phyloP scores from a whole-genome alignment of 2,797 vertebrate species.

The Anguilla megastoma region DNA sequence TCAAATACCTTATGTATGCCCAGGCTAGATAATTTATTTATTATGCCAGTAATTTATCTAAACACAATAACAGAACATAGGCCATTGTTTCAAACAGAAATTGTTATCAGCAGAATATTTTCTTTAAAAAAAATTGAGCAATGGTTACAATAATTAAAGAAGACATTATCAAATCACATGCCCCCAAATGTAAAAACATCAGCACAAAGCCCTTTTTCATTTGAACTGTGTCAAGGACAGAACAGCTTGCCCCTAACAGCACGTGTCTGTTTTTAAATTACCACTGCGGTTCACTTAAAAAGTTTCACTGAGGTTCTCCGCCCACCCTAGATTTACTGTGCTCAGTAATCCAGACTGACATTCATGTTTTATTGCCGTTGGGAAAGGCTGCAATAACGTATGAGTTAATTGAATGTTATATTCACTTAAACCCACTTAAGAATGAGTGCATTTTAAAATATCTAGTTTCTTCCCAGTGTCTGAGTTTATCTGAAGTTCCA shows the following conservation, averaged over 20 bases:
- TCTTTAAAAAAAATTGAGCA: neutral
- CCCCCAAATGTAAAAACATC: slow-evolving; percentile 20
- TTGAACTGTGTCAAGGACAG: slow-evolving; percentile 13
- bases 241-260: neutral
- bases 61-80: neutral
- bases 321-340: slow-evolving; percentile 52
- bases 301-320: slow-evolving; percentile 46
- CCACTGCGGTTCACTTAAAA: slow-evolving; percentile 42
- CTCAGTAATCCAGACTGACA: slow-evolving; percentile 60
- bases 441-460: slow-evolving; percentile 61
- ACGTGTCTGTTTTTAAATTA: slow-evolving; percentile 35
- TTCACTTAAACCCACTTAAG: slow-evolving; percentile 65
- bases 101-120: neutral
- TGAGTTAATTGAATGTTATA: slow-evolving; percentile 65
- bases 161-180: neutral
- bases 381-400: slow-evolving; percentile 64
- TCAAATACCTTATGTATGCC: neutral
- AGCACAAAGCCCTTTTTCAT: slow-evolving; percentile 21
- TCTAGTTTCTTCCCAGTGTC: slow-evolving; percentile 54
- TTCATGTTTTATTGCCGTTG: slow-evolving; percentile 57
- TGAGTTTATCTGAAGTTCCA: slow-evolving; percentile 58
- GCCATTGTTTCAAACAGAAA: neutral
- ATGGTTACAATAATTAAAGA: neutral
- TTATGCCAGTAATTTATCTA: neutral
- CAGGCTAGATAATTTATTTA: neutral